Conservation (phyloP, 2,888 invertebrate species). For the Encarsia formosa region DNA sequence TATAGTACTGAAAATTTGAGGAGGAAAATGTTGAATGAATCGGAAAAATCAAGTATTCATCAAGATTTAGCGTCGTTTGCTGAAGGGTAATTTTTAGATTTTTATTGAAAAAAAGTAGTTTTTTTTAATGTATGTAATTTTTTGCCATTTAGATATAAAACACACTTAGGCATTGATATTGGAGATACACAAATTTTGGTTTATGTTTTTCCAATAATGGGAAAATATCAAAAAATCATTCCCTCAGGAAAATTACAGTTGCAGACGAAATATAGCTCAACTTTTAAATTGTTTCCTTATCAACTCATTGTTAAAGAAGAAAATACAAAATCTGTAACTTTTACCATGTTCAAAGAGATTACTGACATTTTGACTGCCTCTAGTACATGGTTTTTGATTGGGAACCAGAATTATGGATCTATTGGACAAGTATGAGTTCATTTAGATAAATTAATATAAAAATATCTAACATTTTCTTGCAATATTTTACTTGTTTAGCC, state of each 20-base stretch:
- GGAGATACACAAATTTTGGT: slow-evolving; percentile 66
- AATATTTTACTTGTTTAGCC: too few relatives aligned
- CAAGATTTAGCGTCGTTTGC: slow-evolving; percentile 52
- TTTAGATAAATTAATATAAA: background rate
- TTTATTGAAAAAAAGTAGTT: slow-evolving; percentile 1
- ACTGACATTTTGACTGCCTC: slow-evolving; percentile 65
- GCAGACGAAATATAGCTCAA: slow-evolving; percentile 69
- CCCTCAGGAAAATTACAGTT: slow-evolving; percentile 61
- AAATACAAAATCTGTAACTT: slow-evolving; percentile 48
- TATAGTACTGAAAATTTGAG: slow-evolving; percentile 11
- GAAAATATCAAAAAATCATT: slow-evolving; percentile 60
- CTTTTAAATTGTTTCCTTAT: slow-evolving; percentile 63
- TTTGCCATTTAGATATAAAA: slow-evolving; percentile 58
- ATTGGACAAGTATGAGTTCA: slow-evolving; percentile 62
- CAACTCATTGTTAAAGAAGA: slow-evolving; percentile 64
- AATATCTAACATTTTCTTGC: background rate
- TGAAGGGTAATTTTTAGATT: slow-evolving; percentile 55
- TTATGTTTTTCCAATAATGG: slow-evolving; percentile 69
- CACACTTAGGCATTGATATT: slow-evolving; percentile 74
- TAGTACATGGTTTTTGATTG: slow-evolving; percentile 70
- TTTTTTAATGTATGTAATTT: slow-evolving; percentile 18
- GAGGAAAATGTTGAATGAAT: background rate
- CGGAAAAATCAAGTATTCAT: too few relatives aligned
- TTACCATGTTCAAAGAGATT: slow-evolving; percentile 51
- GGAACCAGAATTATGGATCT: slow-evolving; percentile 75